These are phyloP conservation scores for Muscicapa comitata DNA, from an alignment of 2,797 vertebrate genomes.

Conservation along the genomic window DNA sequence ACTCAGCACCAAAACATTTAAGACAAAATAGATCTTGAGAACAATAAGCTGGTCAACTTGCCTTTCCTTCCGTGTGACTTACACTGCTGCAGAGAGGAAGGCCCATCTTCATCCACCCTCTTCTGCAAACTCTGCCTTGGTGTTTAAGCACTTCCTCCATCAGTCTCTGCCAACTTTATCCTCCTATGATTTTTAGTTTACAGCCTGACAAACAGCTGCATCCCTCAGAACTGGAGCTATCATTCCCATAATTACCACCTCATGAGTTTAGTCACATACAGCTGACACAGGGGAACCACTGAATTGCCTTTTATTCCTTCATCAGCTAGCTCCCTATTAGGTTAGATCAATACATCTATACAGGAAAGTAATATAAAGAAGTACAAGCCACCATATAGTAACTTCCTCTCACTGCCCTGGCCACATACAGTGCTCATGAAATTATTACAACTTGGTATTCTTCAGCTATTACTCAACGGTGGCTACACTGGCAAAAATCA, in stretches of 20 bases:
- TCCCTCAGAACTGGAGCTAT: not conserved
- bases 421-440: conserved; percentile 20
- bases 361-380: not conserved
- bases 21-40: not conserved
- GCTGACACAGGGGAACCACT: conserved; percentile 6
- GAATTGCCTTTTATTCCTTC: conserved; percentile 49
- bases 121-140: not conserved
- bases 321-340: conserved; percentile 40
- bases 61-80: not conserved
- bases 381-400: not conserved
- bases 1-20: not conserved
- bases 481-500: conserved; percentile 19
- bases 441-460: conserved; percentile 28
- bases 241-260: not conserved
- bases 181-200: not conserved
- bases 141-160: not conserved
- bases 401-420: not conserved
- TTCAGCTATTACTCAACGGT: conserved; percentile 34
- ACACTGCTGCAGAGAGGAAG: not conserved
- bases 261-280: not conserved
- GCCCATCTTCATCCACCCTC: not conserved
- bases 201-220: conserved; percentile 4
- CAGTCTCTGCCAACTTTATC: not conserved
- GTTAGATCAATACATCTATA: not conserved
- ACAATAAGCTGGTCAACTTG: not conserved